phyloP scores from a whole-genome alignment of 1,140 invertebrate genomes.

The Drosophila suzukii region DNA sequence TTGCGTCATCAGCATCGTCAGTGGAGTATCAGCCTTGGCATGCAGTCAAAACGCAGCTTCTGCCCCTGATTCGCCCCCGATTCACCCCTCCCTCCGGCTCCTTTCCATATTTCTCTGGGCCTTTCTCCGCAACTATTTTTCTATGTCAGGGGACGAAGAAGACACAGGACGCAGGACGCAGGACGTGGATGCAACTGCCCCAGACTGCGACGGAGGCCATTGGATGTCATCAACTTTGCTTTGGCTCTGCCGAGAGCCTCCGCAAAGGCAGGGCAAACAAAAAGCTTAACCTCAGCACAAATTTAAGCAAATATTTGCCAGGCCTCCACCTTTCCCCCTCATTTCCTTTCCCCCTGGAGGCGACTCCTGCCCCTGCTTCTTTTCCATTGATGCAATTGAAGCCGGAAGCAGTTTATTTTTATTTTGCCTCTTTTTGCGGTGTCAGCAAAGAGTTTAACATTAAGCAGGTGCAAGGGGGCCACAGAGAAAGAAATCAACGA shows the following conservation, averaged over 20 bases:
- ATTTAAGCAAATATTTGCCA: constrained; percentile 82
- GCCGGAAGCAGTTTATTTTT: constrained; percentile 68
- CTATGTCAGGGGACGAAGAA: constrained; percentile 63
- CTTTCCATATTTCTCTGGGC: constrained; percentile 2
- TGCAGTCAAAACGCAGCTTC: constrained; percentile 79
- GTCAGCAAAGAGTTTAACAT: constrained; percentile 67
- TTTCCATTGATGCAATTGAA: constrained; percentile 75
- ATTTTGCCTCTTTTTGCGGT: constrained; percentile 48
- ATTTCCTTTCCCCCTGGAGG: constrained; percentile 1
- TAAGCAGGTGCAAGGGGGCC: constrained; percentile 50
- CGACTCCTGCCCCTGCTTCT: constrained; percentile 17
- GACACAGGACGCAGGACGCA: not conserved
- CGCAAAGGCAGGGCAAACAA: constrained; percentile 68
- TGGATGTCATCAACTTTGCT: constrained; percentile 69
- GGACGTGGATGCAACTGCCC: constrained; percentile 31
- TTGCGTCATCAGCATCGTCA: constrained; percentile 76
- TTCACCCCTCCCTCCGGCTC: not conserved
- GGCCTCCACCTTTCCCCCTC: constrained; percentile 9
- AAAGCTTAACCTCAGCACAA: constrained; percentile 82
- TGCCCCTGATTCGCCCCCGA: constrained; percentile 1
- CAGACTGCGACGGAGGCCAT: constrained; percentile 57
- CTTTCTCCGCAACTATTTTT: constrained; percentile 72
- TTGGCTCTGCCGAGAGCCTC: constrained; percentile 13
- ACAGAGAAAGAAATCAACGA: not conserved
- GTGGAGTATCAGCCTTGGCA: constrained; percentile 73